A percentile compares a stretch with the other conserved stretches of the same genome.
Conservation (phyloP, 2,888 invertebrate genomes). For the Cynaeus angustus region DNA sequence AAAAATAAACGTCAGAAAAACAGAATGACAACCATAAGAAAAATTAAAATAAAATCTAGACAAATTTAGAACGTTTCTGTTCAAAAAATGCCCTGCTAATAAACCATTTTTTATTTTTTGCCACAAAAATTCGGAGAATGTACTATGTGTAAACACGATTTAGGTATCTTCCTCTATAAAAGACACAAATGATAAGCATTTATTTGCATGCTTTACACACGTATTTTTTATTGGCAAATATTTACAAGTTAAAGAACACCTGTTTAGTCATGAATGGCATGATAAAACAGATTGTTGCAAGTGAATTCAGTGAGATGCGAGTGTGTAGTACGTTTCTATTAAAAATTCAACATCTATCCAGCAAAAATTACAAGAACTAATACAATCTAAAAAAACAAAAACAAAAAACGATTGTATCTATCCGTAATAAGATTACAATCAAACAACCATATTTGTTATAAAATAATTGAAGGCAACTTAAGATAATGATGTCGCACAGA, state of each 20-base stretch:
- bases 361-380: no score
- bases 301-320: constrained; percentile 5
- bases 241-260: constrained; percentile 19
- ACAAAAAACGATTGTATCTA: no score
- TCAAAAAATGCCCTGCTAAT: no score
- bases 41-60: no score
- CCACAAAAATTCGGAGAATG: constrained; percentile 17
- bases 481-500: neutral
- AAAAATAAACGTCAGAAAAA: constrained; percentile 13
- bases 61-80: no score
- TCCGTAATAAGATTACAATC: no score
- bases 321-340: neutral
- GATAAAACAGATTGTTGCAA: constrained; percentile 4
- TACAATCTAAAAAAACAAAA: no score
- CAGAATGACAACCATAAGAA: neutral
- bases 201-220: constrained; percentile 28
- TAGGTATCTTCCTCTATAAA: no score
- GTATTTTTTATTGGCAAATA: constrained; percentile 28
- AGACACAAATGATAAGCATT: neutral
- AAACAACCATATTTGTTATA: no score
- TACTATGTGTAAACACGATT: no score
- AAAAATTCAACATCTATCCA: neutral
- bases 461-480: neutral
- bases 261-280: constrained; percentile 24
- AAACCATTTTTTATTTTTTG: no score